Base-by-base conservation (phyloP, 2,113 vertebrate genomes). In the Paratilapia polleni region DNA sequence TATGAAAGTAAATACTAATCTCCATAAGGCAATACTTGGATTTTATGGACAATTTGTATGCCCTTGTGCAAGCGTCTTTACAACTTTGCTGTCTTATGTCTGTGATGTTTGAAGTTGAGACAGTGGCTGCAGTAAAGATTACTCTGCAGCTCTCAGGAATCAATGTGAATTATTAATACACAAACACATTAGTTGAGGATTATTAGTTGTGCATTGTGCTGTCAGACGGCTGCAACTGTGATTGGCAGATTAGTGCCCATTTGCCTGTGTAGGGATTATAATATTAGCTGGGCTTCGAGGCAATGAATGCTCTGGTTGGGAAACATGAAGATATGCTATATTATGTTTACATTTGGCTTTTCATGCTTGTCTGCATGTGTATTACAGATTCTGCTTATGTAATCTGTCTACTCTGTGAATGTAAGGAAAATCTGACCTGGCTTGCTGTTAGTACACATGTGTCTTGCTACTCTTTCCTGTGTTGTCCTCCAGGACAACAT, bases 131-230 rank as follows among this genome's bases (percentile, higher is more conserved):
- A 73, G 6, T 60, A 47, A 56, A 22, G 38, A 83, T 77, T 36
- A 75, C 19, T 43, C 15, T 31, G 56, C 82, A 47, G 47, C 62
- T 31, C 54, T 31, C 1, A 5, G 80, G 34, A 73, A 86, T 52
- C 31, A 90, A 52, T 49, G 54, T 82, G 43, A 75, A 88, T 87
- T 88, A 89, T 89, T 83, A 88, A 89, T 84, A 85, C 66, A 63
- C 77, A 85, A 88, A 88, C 81, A 85, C 80, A 89, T 89, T 90
- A 89, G 12, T 6, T 26, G 70, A 80, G 87, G 91, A 88, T 93
- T 91, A 91, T 89, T 87, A 88, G 78, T 54, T 47, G 60, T 52
- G 56, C 78, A 90, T 89, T 85, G 85, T 89, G 62, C 81, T 87
- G 83, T 87, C 77, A 64, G 31, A 61, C 9, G 1, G 64, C 63